Evolutionary conservation across 1,140 invertebrate genomes (phyloP), one percentile per base, ranked within the genome.

Genomic region (Drosophila serrata): DNA sequence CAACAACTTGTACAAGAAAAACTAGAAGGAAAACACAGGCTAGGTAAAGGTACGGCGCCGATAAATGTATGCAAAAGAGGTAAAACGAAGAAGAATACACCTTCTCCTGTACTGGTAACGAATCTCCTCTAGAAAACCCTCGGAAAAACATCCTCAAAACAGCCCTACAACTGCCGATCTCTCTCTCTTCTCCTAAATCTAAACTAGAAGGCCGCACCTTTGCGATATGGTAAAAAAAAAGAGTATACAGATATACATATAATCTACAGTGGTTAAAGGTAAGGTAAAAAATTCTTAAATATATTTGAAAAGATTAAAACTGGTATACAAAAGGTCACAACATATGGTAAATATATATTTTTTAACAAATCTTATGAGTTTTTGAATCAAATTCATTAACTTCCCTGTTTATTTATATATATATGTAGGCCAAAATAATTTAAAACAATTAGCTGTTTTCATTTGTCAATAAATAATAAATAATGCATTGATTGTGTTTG

Each of bases 61-160:
- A 73, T 69, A 55, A 60, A 43, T 58, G 48, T 75, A 84, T 84
- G 81, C 75, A 84, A 84, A 84, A 84, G 64, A 59, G 48, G 40
- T 39, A 59, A 75, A 51, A n/a, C 53, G 31, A 22, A 31, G 35
- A 56, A 15, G 35, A 63, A 39, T 57, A 61, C 63, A 53, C 69
- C 43, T 59, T 56, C 43, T 42, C 9, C 29, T 15, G 24, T 45
- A 29, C 27, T n/a, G 19, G 15, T 29, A 69, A 72, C 68, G 35
- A 57, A 70, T 33, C 43, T 19, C 37, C 29, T 13, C 24, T 17
- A 8, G 35, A 37, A 55, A 55, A 37, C 27, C 62, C 22, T 56
- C 29, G 7, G 19, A 55, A 55, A 31, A 51, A 37, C 60, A 67
- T 51, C 57, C 58, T 53, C 15, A n/a, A 53, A 8, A 42, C 49